Conservation (phyloP, 2,113 vertebrate genomes). For the Xiphophorus hellerii region DNA sequence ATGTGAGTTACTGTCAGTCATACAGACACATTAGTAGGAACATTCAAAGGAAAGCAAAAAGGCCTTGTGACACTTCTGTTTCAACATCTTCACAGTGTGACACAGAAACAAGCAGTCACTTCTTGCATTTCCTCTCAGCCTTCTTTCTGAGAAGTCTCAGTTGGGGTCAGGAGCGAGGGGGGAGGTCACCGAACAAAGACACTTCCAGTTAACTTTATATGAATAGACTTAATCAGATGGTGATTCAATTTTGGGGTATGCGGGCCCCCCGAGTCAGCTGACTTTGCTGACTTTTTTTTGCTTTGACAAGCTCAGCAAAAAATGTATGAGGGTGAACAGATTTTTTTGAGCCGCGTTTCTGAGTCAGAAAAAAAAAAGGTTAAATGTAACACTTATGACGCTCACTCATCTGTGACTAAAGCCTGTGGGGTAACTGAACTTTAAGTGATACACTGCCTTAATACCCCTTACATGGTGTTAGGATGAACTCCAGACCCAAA, state of each 20-base stretch:
- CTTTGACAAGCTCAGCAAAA: constrained; percentile 57
- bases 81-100: constrained; percentile 54
- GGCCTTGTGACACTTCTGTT: constrained; percentile 66
- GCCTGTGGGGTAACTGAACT: neutral
- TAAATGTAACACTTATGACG: neutral
- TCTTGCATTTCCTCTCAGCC: constrained; percentile 25
- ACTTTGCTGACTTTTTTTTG: neutral
- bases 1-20: constrained; percentile 56
- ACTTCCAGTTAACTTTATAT: constrained; percentile 55
- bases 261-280: constrained; percentile 54
- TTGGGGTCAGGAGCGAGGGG: constrained; percentile 35
- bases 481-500: neutral
- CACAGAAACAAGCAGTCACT: constrained; percentile 22
- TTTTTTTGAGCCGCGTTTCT: constrained; percentile 14
- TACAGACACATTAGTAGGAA: constrained; percentile 36
- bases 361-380: constrained; percentile 35
- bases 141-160: constrained; percentile 28
- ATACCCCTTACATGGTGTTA: constrained; percentile 5
- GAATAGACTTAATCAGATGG: constrained; percentile 62
- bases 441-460: constrained; percentile 9
- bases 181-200: constrained; percentile 47
- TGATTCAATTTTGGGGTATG: constrained; percentile 67
- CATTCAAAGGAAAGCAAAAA: constrained; percentile 52
- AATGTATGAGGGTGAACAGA: neutral
- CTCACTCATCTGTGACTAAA: neutral